These are phyloP conservation scores for Polymixis flavicincta DNA, from an alignment of 2,888 invertebrate species.

Conservation along the genomic window DNA sequence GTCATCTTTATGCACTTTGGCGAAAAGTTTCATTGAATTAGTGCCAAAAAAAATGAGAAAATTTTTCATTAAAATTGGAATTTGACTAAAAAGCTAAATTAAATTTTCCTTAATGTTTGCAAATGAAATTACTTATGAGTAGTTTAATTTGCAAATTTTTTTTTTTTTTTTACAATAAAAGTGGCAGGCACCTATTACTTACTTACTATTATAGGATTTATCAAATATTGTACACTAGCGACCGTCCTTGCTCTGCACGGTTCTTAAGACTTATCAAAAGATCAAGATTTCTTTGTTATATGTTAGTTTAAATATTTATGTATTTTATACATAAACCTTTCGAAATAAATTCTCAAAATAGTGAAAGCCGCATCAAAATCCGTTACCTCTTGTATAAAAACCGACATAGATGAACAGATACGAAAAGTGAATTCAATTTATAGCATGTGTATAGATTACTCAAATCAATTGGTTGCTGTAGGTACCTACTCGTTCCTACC, in stretches of 20 bases:
- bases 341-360: background rate
- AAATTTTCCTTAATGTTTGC: background rate
- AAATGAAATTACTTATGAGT: background rate
- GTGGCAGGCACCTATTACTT: too few relatives aligned
- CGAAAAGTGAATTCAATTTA: background rate
- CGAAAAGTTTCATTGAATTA: constrained; percentile 25
- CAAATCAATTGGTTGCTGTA: background rate
- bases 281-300: background rate
- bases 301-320: background rate
- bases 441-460: background rate
- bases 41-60: constrained; percentile 2
- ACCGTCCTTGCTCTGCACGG: background rate
- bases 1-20: constrained; percentile 31
- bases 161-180: background rate
- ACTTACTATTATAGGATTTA: too few relatives aligned
- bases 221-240: too few relatives aligned
- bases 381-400: background rate
- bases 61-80: constrained; percentile 32
- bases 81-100: constrained; percentile 18
- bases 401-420: background rate
- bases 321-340: background rate
- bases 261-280: background rate
- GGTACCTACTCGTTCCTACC: background rate
- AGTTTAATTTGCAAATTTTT: background rate
- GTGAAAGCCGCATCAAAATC: background rate